Conservation (phyloP, 2,888 invertebrate species). For the Agelastica alni region DNA sequence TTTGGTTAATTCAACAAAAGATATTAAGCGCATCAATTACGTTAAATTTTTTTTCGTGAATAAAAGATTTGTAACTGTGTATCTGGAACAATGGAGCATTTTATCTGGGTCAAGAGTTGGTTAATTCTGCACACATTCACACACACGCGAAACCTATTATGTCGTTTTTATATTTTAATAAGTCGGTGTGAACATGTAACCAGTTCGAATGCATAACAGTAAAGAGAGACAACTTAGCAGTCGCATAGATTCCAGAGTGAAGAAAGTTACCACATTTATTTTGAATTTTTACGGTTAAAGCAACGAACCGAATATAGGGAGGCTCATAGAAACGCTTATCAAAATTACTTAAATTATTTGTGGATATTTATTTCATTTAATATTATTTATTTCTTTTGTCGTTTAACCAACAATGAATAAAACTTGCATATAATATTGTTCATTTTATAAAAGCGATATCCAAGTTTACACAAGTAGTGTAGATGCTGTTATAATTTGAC, state of each 20-base stretch:
- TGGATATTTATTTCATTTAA: too few species aligned
- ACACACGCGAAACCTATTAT: too few species aligned
- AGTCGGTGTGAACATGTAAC: conserved; percentile 3
- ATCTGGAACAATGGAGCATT: not conserved
- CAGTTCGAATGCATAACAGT: conserved; percentile 9
- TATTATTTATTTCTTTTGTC: too few species aligned
- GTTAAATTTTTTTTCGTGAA: not conserved
- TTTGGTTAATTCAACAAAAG: not conserved
- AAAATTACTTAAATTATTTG: too few species aligned
- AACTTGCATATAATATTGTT: too few species aligned
- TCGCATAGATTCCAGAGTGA: not conserved
- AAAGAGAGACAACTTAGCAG: conserved; percentile 3
- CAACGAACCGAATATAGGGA: too few species aligned
- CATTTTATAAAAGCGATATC: too few species aligned
- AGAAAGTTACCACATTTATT: not conserved
- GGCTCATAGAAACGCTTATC: too few species aligned
- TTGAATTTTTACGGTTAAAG: too few species aligned
- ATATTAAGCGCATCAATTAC: not conserved
- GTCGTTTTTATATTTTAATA: conserved; percentile 2
- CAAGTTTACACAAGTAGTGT: too few species aligned
- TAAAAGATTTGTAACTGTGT: not conserved
- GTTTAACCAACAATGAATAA: too few species aligned
- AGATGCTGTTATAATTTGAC: too few species aligned
- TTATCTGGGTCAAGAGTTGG: conserved; percentile 2
- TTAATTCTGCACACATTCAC: conserved; percentile 10